Conservation (phyloP, 2,113 vertebrate species). For the Lepus europaeus region DNA sequence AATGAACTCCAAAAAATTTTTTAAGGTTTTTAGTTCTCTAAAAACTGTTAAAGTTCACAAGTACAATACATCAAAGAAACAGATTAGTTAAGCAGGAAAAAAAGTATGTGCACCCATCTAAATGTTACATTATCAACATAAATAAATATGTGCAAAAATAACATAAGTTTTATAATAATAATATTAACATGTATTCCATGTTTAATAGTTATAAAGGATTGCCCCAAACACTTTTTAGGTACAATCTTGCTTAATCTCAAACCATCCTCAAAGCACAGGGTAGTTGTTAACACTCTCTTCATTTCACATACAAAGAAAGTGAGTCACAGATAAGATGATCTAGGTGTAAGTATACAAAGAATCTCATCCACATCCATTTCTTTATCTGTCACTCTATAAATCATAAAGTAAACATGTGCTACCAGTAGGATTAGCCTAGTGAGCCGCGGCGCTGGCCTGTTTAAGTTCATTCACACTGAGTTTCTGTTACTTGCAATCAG, state of each 20-base stretch:
- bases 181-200: not conserved
- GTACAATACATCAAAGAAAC: not conserved
- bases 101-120: not conserved
- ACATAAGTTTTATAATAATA: not conserved
- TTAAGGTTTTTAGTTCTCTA: not conserved
- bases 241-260: constrained; percentile 42
- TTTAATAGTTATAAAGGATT: not conserved
- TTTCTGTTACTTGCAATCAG: constrained; percentile 19
- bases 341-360: not conserved
- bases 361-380: constrained; percentile 1
- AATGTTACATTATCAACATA: constrained; percentile 20
- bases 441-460: too few species aligned
- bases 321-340: constrained; percentile 20
- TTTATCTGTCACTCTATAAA: not conserved
- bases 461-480: not conserved
- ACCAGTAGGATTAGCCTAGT: too few species aligned
- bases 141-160: not conserved
- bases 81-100: not conserved
- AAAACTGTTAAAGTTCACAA: constrained; percentile 28
- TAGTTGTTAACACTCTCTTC: not conserved
- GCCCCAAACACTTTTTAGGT: not conserved
- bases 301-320: constrained; percentile 45
- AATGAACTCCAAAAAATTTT: not conserved
- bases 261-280: not conserved
- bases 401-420: not conserved